phyloP scores from a whole-genome alignment of 2,113 vertebrate species.

The Platysternon megacephalum region DNA sequence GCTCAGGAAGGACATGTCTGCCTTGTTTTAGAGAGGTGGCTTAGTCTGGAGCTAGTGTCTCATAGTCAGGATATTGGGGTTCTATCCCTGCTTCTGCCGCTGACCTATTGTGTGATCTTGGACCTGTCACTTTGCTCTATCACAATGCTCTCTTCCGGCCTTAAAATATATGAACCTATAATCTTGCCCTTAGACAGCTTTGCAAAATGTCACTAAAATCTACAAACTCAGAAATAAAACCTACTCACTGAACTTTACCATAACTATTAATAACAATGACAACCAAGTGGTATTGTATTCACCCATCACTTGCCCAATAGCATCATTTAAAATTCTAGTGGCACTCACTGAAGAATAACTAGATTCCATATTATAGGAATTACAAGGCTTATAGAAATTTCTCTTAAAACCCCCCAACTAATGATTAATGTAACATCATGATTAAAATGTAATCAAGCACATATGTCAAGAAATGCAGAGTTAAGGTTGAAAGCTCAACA shows the following conservation, averaged over 20 bases:
- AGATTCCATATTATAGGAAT: neutral
- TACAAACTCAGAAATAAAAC: too few relatives aligned
- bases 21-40: neutral
- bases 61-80: neutral
- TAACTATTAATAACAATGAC: too few relatives aligned
- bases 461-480: too few relatives aligned
- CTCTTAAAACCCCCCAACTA: neutral
- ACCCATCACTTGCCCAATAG: too few relatives aligned
- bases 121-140: neutral
- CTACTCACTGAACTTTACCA: too few relatives aligned
- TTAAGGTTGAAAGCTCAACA: too few relatives aligned
- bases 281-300: too few relatives aligned
- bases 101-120: neutral
- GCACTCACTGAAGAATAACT: neutral
- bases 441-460: neutral
- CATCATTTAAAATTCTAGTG: too few relatives aligned
- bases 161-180: too few relatives aligned
- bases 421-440: neutral
- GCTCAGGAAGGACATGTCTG: neutral
- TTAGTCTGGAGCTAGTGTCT: neutral
- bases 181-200: too few relatives aligned
- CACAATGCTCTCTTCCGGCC: neutral
- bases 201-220: too few relatives aligned
- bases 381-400: neutral
- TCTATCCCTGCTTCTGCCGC: neutral